These are phyloP conservation scores for Sesia apiformis DNA, from an alignment of 2,888 invertebrate genomes.

Conservation along the genomic window DNA sequence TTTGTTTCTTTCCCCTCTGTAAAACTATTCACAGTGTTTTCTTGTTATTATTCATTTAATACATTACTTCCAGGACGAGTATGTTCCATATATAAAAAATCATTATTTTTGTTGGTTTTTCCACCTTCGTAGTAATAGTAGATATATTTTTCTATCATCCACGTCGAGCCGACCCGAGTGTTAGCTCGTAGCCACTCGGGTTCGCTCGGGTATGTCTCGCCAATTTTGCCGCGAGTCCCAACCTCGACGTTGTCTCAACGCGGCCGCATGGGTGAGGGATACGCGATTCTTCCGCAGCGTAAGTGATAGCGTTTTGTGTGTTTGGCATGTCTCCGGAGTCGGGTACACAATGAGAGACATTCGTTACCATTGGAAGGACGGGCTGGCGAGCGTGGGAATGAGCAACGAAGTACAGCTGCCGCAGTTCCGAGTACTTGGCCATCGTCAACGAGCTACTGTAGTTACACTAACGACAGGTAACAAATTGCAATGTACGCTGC, in stretches of 20 bases:
- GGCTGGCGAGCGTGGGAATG: slow-evolving; percentile 94
- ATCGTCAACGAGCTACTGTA: slow-evolving; percentile 95
- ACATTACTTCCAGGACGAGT: too few species aligned
- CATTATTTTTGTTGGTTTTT: slow-evolving; percentile 12
- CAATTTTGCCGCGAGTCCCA: slow-evolving; percentile 32
- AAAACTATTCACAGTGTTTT: too few species aligned
- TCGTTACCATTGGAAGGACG: slow-evolving; percentile 97
- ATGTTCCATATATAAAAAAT: neutral
- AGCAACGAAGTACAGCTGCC: slow-evolving; percentile 96
- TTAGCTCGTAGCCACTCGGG: slow-evolving; percentile 17
- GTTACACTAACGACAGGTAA: slow-evolving; percentile 97
- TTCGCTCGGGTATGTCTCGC: slow-evolving; percentile 32
- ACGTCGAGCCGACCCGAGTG: slow-evolving; percentile 30
- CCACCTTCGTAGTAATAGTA: slow-evolving; percentile 29
- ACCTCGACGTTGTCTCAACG: slow-evolving; percentile 27
- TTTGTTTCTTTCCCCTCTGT: too few species aligned
- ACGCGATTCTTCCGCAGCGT: slow-evolving; percentile 63
- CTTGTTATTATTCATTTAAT: neutral
- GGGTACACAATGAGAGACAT: slow-evolving; percentile 98
- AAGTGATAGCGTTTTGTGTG: slow-evolving; percentile 75
- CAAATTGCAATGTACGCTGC: slow-evolving; percentile 51
- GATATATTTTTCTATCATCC: slow-evolving; percentile 62
- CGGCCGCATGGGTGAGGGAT: slow-evolving; percentile 28
- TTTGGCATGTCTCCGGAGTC: slow-evolving; percentile 82
- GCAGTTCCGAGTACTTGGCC: slow-evolving; percentile 97